Evolutionary conservation across 2,888 invertebrate genomes (phyloP), one percentile per base, ranked within the genome.

Genomic region (Polydrusus cervinus): DNA sequence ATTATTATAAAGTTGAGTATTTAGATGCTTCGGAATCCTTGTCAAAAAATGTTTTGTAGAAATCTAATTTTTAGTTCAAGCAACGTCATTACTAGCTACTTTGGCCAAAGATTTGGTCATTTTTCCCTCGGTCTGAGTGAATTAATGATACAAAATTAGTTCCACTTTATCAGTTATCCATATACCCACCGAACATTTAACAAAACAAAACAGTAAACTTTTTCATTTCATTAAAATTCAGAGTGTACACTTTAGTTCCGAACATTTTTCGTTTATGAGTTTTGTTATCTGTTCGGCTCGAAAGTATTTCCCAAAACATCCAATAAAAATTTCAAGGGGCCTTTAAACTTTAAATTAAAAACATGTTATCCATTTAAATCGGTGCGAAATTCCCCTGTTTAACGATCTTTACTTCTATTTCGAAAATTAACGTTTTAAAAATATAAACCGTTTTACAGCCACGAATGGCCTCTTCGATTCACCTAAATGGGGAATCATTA

Each of bases 401-500:
- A 60, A 69, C 34, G 69, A 69, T 61, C 40, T 60, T 61, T 49
- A 61, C 30, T 49, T 18, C 69, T 61, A 49, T 69, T 61, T 30
- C 34, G 61, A 69, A 61, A 69, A 69, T 69, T 69, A 69, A 68
- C 61, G 34, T 69, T 61, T 61, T 69, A 69, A 69, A 69, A 20
- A 38, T 43, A 18, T 60, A 64, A 64, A 57, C n/a, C 61, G 30
- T 69, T 60, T 61, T 49, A 60, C 47, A 18, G 20, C 38, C 38
- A 25, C 34, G 1, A 47, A 34, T 13, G 10, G 18, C n/a, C 34
- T 61, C 47, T 34, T 34, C 40, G 16, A 69, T 61, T 49, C 13
- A 57, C 49, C 16, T 69, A 64, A 62, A 47, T 6, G 38, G 10
- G 9, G 30, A 7, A 34, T 25, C 5, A 20, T 25, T 30, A 51